Base-by-base conservation (phyloP, 2,113 vertebrate species). In the Meleagris gallopavo region DNA sequence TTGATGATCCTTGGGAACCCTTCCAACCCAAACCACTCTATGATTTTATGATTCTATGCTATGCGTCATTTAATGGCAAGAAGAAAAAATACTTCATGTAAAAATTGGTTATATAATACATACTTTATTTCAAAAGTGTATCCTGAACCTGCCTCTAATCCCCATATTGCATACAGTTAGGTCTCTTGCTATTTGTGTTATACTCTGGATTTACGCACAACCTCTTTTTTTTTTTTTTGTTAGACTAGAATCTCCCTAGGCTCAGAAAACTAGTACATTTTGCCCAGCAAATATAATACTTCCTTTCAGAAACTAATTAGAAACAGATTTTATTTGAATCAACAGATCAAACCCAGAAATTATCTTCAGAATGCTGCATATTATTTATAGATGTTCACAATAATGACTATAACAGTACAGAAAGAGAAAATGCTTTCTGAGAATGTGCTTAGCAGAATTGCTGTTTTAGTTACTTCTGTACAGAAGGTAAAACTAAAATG, bases 291-390 rank as follows among this genome's bases (percentile, higher is more conserved):
- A 19, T 70, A n/a, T 62, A 90, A 27, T 61, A 71, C 60, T 77
- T 70, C 24, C 60, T 70, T 90, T 90, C 52, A 71, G 61, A 71
- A 66, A 25, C 20, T 74, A 81, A 77, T 86, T 94, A 77, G 54
- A 69, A 40, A 61, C 45, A 70, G 11, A 45, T 83, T 83, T 90
- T 57, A 85, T 92, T 86, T 86, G 40, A 83, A 86, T 36, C 32
- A 86, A 79, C 13, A 82, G 69, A 48, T 74, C 64, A 71, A 86
- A 88, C 7, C 5, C 50, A 92, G 80, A 86, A 83, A 93, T 86
- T n/a, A 43, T 55, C 27, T 86, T 83, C 40, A 36, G 40, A 86
- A 83, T 88, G 11, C 4, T 50, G 3, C 36, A 9, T 30, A 66
- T 36, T 40, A 62, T 77, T 83, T 67, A 78, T 34, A 55, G 11